A percentile compares a stretch with the other conserved stretches of the same genome.
phyloP scores from a whole-genome alignment of 2,888 invertebrate genomes.

The Epirrita christyi region DNA sequence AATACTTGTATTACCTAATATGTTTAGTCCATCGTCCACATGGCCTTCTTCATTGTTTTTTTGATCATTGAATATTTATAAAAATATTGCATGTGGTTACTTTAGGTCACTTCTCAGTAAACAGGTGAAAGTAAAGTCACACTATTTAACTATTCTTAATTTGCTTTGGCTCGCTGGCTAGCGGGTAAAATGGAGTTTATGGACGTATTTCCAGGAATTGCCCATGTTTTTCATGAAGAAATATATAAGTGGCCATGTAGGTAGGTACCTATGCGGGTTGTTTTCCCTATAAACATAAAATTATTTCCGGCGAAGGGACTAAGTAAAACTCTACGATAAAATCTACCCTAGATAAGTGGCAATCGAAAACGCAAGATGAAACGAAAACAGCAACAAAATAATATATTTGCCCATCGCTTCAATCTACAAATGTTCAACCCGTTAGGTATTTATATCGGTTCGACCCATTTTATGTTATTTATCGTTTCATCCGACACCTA shows the following conservation, averaged over 20 bases:
- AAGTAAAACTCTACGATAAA: conserved; percentile 38
- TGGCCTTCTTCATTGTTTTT: no score
- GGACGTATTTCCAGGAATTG: conserved; percentile 7
- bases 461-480: no score
- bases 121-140: no score
- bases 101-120: no score
- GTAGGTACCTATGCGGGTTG: conserved; percentile 21
- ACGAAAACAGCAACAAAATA: background rate
- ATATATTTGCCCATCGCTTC: no score
- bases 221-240: conserved; percentile 8
- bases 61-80: no score
- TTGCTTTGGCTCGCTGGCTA: background rate
- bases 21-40: no score
- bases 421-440: no score
- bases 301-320: conserved; percentile 34
- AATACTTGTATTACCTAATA: no score
- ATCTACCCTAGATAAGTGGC: conserved; percentile 29
- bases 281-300: conserved; percentile 42
- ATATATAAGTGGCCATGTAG: conserved; percentile 22
- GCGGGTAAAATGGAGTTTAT: background rate
- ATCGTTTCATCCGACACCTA: no score
- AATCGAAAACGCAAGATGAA: conserved; percentile 1
- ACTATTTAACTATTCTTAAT: background rate
- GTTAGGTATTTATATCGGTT: no score
- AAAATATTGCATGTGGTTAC: no score